A percentile compares a stretch with the other conserved stretches of the same genome.
Evolutionary conservation across 2,113 vertebrate genomes (phyloP).

Genomic region (Salvator merianae): DNA sequence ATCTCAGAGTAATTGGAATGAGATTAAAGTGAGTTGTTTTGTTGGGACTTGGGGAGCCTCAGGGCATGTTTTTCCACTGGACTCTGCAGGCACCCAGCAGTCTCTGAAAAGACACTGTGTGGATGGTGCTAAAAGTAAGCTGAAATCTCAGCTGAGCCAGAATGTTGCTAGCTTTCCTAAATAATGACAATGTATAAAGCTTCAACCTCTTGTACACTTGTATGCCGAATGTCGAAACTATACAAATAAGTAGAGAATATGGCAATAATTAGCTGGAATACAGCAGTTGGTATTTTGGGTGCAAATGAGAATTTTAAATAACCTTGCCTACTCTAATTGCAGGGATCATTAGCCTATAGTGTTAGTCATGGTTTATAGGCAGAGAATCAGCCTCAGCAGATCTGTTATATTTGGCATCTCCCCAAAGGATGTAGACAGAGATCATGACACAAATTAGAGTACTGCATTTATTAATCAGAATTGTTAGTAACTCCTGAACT

Average conservation of each 20-base stretch:
- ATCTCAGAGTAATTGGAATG: too few relatives aligned
- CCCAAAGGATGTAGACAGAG: background rate
- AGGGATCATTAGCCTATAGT: background rate
- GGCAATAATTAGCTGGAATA: background rate
- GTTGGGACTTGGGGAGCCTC: too few relatives aligned
- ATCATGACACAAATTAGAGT: background rate
- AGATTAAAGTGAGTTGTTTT: too few relatives aligned
- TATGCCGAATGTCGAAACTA: background rate
- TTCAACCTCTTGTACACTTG: background rate
- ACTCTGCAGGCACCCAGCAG: too few relatives aligned
- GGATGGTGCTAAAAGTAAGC: too few relatives aligned
- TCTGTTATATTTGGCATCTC: constrained; percentile 8
- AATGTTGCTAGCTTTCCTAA: background rate
- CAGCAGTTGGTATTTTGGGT: constrained; percentile 3
- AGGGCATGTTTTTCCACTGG: too few relatives aligned
- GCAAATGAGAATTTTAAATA: constrained; percentile 3
- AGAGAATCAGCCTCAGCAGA: constrained; percentile 3
- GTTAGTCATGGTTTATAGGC: background rate
- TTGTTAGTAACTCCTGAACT: background rate
- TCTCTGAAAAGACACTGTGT: too few relatives aligned
- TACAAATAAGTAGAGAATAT: background rate
- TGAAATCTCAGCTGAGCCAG: too few relatives aligned
- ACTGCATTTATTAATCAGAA: background rate
- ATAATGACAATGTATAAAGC: background rate
- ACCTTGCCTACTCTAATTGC: background rate